Percentiles rank a stretch among this genome's conserved stretches.
Conservation (phyloP, 2,113 vertebrate genomes). For the Petromus typicus region DNA sequence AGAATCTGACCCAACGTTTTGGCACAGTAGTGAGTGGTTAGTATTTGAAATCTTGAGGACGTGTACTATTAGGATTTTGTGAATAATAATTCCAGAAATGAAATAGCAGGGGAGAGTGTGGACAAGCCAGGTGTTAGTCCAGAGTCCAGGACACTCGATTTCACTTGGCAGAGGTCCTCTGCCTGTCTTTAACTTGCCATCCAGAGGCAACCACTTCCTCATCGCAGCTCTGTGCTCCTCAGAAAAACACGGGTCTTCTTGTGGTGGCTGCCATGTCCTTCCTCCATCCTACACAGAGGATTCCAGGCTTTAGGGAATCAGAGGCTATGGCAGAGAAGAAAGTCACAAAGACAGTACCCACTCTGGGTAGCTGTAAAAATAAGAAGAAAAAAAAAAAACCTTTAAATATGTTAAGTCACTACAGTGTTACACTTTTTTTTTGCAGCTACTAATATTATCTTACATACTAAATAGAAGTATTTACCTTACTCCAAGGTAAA, state of each 20-base stretch:
- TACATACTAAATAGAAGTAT: neutral
- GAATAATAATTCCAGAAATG: neutral
- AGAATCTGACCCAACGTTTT: neutral
- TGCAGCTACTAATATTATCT: neutral
- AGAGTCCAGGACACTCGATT: neutral
- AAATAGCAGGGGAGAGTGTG: neutral
- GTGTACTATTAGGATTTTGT: neutral
- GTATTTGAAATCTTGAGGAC: neutral
- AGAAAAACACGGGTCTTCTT: neutral
- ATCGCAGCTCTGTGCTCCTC: neutral
- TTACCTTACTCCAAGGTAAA: neutral
- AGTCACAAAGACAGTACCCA: neutral
- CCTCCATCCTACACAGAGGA: neutral
- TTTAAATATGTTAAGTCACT: neutral
- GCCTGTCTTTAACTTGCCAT: no score
- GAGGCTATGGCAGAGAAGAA: neutral
- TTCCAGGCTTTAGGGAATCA: rapidly evolving
- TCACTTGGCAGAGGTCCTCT: neutral
- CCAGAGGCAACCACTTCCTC: rapidly evolving
- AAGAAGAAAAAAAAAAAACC: neutral
- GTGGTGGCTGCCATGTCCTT: neutral
- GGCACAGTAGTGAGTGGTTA: neutral
- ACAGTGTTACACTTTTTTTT: neutral
- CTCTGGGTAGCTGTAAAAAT: no score
- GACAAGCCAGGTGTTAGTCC: no score